phyloP scores from a whole-genome alignment of 2,797 vertebrate genomes.

The Lindbergichthys nudifrons region DNA sequence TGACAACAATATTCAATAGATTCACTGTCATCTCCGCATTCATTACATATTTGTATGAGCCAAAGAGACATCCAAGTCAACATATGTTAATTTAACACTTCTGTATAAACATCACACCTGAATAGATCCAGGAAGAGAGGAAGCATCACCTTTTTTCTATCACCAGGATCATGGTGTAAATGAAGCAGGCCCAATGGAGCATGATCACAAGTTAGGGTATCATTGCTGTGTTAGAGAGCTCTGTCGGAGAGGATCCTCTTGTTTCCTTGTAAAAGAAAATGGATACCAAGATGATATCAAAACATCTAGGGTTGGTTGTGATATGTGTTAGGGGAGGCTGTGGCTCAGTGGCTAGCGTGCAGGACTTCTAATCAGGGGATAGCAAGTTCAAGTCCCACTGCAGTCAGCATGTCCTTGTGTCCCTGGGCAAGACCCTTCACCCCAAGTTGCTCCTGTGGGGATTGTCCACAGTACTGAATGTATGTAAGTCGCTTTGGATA shows the following conservation, averaged over 20 bases:
- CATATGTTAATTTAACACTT: slow-evolving; percentile 1
- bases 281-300: neutral
- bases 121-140: neutral
- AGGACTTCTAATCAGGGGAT: too few relatives aligned
- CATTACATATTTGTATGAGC: neutral
- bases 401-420: too few relatives aligned
- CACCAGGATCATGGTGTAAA: slow-evolving; percentile 1
- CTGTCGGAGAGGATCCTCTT: slow-evolving; percentile 16
- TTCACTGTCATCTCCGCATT: neutral
- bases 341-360: too few relatives aligned
- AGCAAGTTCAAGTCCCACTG: too few relatives aligned
- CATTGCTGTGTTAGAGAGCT: slow-evolving; percentile 2
- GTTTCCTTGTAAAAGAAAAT: slow-evolving; percentile 11
- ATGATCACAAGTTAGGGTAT: slow-evolving; percentile 19
- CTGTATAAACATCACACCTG: neutral
- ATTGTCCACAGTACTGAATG: too few relatives aligned
- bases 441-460: too few relatives aligned
- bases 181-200: slow-evolving; percentile 17
- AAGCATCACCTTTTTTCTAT: slow-evolving; percentile 10
- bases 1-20: neutral
- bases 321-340: too few relatives aligned
- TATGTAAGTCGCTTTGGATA: too few relatives aligned
- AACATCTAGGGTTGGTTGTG: neutral
- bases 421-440: too few relatives aligned
- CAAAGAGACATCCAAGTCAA: neutral